Evolutionary conservation across 2,797 vertebrate genomes (phyloP).

Genomic region (Lutjanus campechanus): DNA sequence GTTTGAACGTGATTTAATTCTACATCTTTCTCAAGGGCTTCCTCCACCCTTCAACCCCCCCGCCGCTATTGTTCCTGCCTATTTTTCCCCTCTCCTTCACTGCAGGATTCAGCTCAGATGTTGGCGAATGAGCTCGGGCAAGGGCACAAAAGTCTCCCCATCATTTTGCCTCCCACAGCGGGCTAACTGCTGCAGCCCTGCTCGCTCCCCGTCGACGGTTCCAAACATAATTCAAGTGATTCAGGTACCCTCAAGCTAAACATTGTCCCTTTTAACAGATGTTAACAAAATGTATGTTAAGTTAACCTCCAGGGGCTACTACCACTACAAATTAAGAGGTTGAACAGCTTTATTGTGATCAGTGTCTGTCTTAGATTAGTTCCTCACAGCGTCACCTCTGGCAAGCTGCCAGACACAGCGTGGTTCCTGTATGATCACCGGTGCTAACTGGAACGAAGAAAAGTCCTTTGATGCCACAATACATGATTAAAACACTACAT

Average conservation of each 20-base stretch:
- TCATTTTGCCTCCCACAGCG: slow-evolving; percentile 18
- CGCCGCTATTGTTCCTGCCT: slow-evolving; percentile 26
- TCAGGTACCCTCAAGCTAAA: slow-evolving; percentile 18
- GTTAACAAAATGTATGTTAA: slow-evolving; percentile 26
- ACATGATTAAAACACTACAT: neutral
- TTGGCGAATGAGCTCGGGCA: slow-evolving; percentile 34
- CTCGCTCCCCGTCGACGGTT: slow-evolving; percentile 6
- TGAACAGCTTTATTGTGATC: slow-evolving; percentile 26
- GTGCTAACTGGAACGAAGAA: slow-evolving; percentile 13
- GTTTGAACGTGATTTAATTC: slow-evolving; percentile 57
- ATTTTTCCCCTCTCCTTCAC: slow-evolving; percentile 20
- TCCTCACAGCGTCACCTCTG: neutral
- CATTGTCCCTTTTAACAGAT: slow-evolving; percentile 6
- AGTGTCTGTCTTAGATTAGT: neutral
- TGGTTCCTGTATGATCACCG: neutral
- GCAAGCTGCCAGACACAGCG: neutral
- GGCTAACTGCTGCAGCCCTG: slow-evolving; percentile 16
- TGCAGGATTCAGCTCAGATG: slow-evolving; percentile 33
- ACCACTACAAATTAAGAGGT: slow-evolving; percentile 34
- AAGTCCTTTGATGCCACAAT: slow-evolving; percentile 5
- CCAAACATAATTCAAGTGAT: slow-evolving; percentile 19
- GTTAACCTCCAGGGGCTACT: slow-evolving; percentile 31
- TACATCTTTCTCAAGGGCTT: slow-evolving; percentile 37
- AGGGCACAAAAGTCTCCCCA: slow-evolving; percentile 36
- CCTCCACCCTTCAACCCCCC: slow-evolving; percentile 20